Base-by-base conservation (phyloP, 1,140 invertebrate species). In the Sesamia nonagrioides region DNA sequence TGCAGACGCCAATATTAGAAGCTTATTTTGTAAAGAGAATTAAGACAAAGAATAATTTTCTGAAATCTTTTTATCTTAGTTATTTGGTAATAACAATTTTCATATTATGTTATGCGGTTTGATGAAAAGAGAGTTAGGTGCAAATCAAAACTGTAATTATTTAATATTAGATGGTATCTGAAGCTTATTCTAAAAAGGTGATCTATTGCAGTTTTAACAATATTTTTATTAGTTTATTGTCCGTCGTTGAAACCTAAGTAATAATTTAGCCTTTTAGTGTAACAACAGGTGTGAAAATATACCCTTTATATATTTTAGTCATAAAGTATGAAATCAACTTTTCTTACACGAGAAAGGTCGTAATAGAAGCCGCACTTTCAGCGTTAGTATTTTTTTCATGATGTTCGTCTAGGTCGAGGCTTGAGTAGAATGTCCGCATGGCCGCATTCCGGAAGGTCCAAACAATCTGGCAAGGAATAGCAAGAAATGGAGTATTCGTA, bases 241-340 rank as follows among this genome's bases (percentile, higher is more conserved):
- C 18, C 18, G 21, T 54, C 6, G 21, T 21, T 21, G 11, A 58
- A 21, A 13, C 11, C 1, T 1, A 15, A 13, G 2, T 54, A 54
- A 21, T 54, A 1, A 33, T 11, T 0, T 58, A 5, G 21, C 9
- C 33, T 58, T 27, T 33, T 3, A 15, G 54, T 66, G 8, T 40
- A 18, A 66, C 37, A 69, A 69, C 8, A 69, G 7, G n/a, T 33
- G 1, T 8, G 4, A 27, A 69, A 69, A 45, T 50, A 27, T 50
- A 45, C 42, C 15, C 13, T 45, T 27, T 17, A 17, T 45, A 68
- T 18, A 21, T 37, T 63, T 40, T 63, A 35, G 9, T 61, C 58
- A 45, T 21, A 45, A 45, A 45, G 42, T 48, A 37, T 71, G 8
- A 71, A 71, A 71, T 71, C 18, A 71, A 52, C 27, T 52, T 71